phyloP scores from a whole-genome alignment of 2,888 invertebrate genomes.

The Agrotis clavis region DNA sequence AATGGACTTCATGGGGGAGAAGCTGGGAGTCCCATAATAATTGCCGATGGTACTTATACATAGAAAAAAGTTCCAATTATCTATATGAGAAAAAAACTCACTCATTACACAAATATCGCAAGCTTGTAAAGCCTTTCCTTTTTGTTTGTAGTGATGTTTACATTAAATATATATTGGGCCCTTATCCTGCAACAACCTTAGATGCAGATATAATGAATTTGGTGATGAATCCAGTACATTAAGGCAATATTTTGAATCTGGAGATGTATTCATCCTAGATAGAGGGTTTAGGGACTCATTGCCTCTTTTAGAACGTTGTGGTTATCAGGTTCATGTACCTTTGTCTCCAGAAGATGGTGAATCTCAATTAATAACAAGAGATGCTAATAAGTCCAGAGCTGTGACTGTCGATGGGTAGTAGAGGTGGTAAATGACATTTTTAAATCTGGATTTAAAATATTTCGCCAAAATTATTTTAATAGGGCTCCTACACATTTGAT shows the following conservation, averaged over 20 bases:
- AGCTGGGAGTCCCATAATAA: not conserved
- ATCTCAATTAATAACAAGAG: slow-evolving; percentile 12
- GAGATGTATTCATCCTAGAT: slow-evolving; percentile 32
- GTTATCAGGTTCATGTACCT: slow-evolving; percentile 1
- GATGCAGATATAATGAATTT: slow-evolving; percentile 32
- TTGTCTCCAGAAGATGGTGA: not conserved
- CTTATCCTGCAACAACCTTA: slow-evolving; percentile 32
- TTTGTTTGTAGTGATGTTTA: too few species aligned
- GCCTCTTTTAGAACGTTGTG: not conserved
- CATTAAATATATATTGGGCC: too few species aligned
- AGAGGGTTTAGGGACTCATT: slow-evolving; percentile 25
- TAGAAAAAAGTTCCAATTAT: slow-evolving; percentile 33
- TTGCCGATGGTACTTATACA: slow-evolving; percentile 23
- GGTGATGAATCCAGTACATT: not conserved
- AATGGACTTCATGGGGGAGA: too few species aligned
- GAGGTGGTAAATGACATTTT: slow-evolving; percentile 10
- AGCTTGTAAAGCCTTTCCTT: too few species aligned
- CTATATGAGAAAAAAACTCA: too few species aligned
- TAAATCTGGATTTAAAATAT: slow-evolving; percentile 5
- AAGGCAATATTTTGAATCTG: slow-evolving; percentile 12
- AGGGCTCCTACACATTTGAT: slow-evolving; percentile 6
- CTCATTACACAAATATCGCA: too few species aligned
- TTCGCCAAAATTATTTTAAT: slow-evolving; percentile 4
- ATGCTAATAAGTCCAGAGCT: slow-evolving; percentile 11
- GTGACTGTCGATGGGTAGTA: slow-evolving; percentile 24